Conservation (phyloP, 2,113 vertebrate genomes). For the Macquaria ambigua region DNA sequence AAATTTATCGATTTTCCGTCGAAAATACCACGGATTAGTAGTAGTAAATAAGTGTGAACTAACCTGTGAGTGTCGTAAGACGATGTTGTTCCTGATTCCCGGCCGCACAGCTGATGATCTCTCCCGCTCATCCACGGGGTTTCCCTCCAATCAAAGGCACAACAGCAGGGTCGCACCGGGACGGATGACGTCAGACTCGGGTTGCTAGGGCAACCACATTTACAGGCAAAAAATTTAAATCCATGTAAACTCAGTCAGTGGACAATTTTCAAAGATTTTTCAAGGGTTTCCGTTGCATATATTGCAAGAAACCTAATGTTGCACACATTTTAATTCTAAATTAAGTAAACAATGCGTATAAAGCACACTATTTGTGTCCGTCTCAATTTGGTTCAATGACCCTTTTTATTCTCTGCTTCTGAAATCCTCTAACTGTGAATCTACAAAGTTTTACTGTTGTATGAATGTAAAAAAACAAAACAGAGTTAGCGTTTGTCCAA, state of each 20-base stretch:
- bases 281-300: no score
- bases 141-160: conserved; percentile 91
- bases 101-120: conserved; percentile 84
- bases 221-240: not conserved
- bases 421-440: not conserved
- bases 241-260: not conserved
- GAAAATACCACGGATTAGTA: rapidly evolving
- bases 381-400: not conserved
- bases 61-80: conserved; percentile 77
- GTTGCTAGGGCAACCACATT: conserved; percentile 88
- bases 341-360: not conserved
- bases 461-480: not conserved
- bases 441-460: not conserved
- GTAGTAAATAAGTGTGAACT: conserved; percentile 12
- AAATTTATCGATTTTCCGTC: not conserved
- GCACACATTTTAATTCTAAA: no score
- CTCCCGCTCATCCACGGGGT: conserved; percentile 92
- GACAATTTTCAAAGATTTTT: not conserved
- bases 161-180: conserved; percentile 84
- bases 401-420: not conserved
- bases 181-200: conserved; percentile 89
- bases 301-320: not conserved
- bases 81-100: conserved; percentile 84
- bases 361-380: not conserved
- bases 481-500: not conserved